A percentile compares a stretch with the other conserved stretches of the same genome.
phyloP scores from a whole-genome alignment of 2,797 vertebrate genomes.

The Thunnus albacares region DNA sequence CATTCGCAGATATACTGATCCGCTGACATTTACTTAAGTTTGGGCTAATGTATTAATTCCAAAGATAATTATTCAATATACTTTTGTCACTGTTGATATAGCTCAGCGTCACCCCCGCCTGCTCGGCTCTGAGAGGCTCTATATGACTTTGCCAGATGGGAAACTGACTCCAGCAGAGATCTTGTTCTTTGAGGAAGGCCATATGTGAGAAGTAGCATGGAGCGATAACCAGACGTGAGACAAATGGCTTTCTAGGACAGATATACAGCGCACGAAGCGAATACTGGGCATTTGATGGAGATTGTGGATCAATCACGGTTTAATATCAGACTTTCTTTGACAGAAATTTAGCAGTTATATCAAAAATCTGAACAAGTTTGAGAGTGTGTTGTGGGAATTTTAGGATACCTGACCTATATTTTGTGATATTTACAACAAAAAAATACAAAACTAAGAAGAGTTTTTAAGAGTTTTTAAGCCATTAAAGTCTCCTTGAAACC shows the following conservation, averaged over 20 bases:
- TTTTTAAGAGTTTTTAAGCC: too few species aligned
- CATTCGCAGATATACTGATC: conserved; percentile 92
- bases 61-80: conserved; percentile 98
- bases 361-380: not conserved
- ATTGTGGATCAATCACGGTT: not conserved
- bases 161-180: conserved; percentile 86
- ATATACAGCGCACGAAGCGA: not conserved
- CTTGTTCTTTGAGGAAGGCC: conserved; percentile 89
- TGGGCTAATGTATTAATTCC: conserved; percentile 97
- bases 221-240: conserved; percentile 65
- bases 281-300: not conserved
- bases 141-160: conserved; percentile 89
- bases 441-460: too few species aligned
- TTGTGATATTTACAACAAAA: too few species aligned
- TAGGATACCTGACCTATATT: too few species aligned
- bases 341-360: not conserved
- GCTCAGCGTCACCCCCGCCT: conserved; percentile 91
- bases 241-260: conserved; percentile 30
- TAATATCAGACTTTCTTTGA: too few species aligned
- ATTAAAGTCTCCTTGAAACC: too few species aligned
- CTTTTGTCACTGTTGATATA: conserved; percentile 98
- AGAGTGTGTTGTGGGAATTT: too few species aligned
- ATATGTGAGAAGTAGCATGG: conserved; percentile 80
- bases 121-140: conserved; percentile 86
- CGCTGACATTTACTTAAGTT: conserved; percentile 97